Evolutionary conservation across 2,888 invertebrate species (phyloP), one percentile per base, ranked within the genome.

Genomic region (Stenichneumon culpator): DNA sequence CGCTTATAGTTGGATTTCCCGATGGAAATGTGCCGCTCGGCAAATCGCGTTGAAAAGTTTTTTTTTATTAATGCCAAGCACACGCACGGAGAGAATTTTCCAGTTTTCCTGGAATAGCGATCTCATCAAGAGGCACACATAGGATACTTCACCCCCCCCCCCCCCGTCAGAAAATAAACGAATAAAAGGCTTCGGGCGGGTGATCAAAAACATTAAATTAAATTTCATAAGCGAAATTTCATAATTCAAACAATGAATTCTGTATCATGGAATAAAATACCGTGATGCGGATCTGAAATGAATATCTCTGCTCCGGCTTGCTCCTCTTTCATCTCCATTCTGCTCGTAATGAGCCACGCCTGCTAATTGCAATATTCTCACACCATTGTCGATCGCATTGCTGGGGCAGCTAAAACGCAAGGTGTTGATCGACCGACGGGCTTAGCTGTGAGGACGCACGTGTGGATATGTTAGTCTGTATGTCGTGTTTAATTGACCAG

Each of bases 1-100:
- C 63, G 19, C 57, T 69, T 25, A 57, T 70, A 36, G 70, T 52
- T 16, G 70, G 63, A 79, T 79, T 79, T 79, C 79, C 70, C 70
- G 50, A 25, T 4, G 79, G 70, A 63, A 50, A 63, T 36, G 22
- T 22, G 32, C 7, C 57, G 36, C 1, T 32, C 2, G 22, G 14
- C 22, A 54, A 32, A 57, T 32, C 44, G 19, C 22, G 3, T 7
- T 44, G 32, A 19, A 47, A 63, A 63, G 60, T 11, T 32, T 32
- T 22, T 50, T 63, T 63, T 22, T 22, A 54, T 22, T 22, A 22
- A 14, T 9, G 16, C 2, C 44, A 57, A 50, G 14, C 70, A 19
- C 70, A 79, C 47, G 16, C 47, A 47, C 14, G 22, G 25, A 9
- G 11, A n/a, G 44, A 78, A 52, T 67, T 39, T 52, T 19, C 25